Evolutionary conservation across 2,797 vertebrate species (phyloP).

Genomic region (Limosa lapponica): DNA sequence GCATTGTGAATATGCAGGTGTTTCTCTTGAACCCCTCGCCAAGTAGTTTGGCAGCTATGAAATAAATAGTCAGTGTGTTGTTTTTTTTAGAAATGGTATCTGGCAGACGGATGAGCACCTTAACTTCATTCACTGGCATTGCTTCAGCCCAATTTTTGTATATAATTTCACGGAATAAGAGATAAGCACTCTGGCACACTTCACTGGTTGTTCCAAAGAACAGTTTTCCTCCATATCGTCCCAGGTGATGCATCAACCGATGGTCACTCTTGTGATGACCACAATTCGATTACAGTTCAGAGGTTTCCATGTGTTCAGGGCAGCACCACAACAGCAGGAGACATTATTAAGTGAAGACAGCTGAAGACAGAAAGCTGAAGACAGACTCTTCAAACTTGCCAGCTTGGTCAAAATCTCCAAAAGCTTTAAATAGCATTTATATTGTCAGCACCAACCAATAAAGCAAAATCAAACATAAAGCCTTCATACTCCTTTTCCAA

Average conservation of each 20-base stretch:
- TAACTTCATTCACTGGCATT: background rate
- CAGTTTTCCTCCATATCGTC: background rate
- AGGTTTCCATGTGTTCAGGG: background rate
- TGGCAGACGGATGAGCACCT: background rate
- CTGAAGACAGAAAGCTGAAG: no score
- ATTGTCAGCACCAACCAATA: constrained; percentile 18
- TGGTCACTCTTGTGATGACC: background rate
- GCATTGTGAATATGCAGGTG: background rate
- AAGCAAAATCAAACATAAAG: background rate
- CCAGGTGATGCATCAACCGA: background rate
- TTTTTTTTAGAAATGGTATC: background rate
- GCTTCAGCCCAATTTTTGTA: background rate
- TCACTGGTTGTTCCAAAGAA: background rate
- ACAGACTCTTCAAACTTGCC: background rate
- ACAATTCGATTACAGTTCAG: background rate
- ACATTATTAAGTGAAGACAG: background rate
- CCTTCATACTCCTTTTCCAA: background rate
- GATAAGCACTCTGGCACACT: background rate
- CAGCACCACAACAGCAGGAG: background rate
- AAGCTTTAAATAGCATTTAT: background rate
- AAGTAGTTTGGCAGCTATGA: background rate
- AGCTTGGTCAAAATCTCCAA: background rate
- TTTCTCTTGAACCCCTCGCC: background rate
- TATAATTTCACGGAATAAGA: background rate
- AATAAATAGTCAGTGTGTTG: background rate